Conservation (phyloP, 2,113 vertebrate species). For the Ginglymostoma cirratum region DNA sequence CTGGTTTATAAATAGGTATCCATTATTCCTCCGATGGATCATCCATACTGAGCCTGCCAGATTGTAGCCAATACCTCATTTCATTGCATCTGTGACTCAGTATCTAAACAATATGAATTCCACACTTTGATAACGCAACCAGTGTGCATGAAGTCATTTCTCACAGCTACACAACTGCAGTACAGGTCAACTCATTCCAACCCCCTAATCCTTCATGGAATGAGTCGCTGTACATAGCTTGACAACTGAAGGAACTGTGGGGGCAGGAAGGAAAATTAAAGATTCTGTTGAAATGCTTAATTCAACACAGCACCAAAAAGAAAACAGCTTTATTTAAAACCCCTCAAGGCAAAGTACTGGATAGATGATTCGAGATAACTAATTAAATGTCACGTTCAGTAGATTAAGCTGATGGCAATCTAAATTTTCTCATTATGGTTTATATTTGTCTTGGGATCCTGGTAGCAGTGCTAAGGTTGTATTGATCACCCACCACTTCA, state of each 20-base stretch:
- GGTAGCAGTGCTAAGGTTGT: not conserved
- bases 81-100: not conserved
- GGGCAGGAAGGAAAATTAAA: not conserved
- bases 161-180: not conserved
- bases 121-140: not conserved
- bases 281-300: not conserved
- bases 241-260: not conserved
- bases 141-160: too few relatives aligned
- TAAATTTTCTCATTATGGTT: not conserved
- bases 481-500: not conserved
- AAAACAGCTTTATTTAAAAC: not conserved
- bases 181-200: not conserved
- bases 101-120: not conserved
- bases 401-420: not conserved
- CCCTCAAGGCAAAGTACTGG: not conserved
- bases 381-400: not conserved
- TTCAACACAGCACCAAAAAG: not conserved
- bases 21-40: not conserved
- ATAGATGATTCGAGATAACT: not conserved
- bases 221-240: not conserved
- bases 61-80: not conserved
- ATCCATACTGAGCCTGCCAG: not conserved
- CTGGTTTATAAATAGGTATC: not conserved
- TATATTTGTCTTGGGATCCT: not conserved
- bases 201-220: not conserved